phyloP scores from a whole-genome alignment of 1,140 invertebrate genomes.

The Drosophila lacertosa region DNA sequence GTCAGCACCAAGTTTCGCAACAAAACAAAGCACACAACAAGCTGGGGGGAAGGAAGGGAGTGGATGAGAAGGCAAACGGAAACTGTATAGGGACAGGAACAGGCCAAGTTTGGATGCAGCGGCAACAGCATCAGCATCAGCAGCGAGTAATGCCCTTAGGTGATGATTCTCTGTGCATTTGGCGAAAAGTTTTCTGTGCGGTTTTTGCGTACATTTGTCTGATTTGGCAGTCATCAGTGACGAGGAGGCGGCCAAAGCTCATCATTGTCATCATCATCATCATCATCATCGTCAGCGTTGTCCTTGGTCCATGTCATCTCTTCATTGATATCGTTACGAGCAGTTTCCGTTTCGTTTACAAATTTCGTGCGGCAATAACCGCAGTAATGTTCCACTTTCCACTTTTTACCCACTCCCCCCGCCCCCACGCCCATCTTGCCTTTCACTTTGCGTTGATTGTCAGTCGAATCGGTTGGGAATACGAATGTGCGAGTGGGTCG shows the following conservation, averaged over 20 bases:
- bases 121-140: slow-evolving; percentile 15
- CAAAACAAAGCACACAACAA: slow-evolving; percentile 47
- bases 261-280: slow-evolving; percentile 21
- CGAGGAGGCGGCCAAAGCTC: slow-evolving; percentile 13
- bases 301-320: slow-evolving; percentile 71
- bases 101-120: slow-evolving; percentile 65
- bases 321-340: slow-evolving; percentile 80
- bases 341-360: slow-evolving; percentile 80
- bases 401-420: neutral
- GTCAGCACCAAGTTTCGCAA: slow-evolving; percentile 38
- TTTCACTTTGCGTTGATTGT: slow-evolving; percentile 49
- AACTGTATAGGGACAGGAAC: slow-evolving; percentile 33
- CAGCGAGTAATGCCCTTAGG: slow-evolving; percentile 60
- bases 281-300: slow-evolving; percentile 19
- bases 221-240: slow-evolving; percentile 73
- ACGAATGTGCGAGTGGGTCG: slow-evolving; percentile 9
- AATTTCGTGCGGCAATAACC: slow-evolving; percentile 79
- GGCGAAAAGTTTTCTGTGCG: slow-evolving; percentile 72
- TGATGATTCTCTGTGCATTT: slow-evolving; percentile 66
- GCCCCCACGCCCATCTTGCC: neutral
- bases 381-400: slow-evolving; percentile 57
- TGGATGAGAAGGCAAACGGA: neutral
- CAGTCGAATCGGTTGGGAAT: slow-evolving; percentile 45
- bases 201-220: slow-evolving; percentile 81
- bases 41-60: slow-evolving; percentile 8